These are phyloP conservation scores for Colletes latitarsis DNA, from an alignment of 1,140 invertebrate species.

Conservation along the genomic window DNA sequence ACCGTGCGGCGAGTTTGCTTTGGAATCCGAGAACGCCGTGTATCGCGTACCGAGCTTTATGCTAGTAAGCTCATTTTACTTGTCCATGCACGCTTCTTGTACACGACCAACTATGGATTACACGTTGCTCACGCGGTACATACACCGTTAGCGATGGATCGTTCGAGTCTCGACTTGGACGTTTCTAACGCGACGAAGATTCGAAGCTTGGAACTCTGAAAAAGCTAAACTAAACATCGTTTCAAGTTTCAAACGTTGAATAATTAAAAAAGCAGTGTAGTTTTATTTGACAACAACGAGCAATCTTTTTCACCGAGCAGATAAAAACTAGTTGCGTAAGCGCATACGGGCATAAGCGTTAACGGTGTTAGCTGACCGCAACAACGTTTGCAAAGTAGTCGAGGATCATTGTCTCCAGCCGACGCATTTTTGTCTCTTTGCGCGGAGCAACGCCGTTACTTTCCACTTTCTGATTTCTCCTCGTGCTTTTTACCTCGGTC, in stretches of 20 bases:
- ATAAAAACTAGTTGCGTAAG: too few relatives aligned
- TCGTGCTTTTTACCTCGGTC: neutral
- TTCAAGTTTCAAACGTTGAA: too few relatives aligned
- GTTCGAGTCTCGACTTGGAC: too few relatives aligned
- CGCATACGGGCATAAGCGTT: constrained; percentile 5
- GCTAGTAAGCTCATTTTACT: neutral
- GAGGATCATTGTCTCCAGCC: constrained; percentile 44
- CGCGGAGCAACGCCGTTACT: constrained; percentile 8
- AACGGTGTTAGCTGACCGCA: constrained; percentile 32
- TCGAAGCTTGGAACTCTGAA: too few relatives aligned
- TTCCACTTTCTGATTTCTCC: constrained; percentile 21
- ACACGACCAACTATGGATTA: too few relatives aligned
- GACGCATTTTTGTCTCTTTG: constrained; percentile 9
- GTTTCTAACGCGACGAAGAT: too few relatives aligned
- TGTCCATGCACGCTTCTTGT: neutral
- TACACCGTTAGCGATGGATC: too few relatives aligned
- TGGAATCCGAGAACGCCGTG: constrained; percentile 3
- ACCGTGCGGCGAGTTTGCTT: constrained; percentile 26
- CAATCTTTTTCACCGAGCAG: too few relatives aligned
- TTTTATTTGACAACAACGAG: too few relatives aligned
- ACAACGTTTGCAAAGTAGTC: constrained; percentile 47
- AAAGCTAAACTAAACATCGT: too few relatives aligned
- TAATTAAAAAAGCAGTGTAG: too few relatives aligned
- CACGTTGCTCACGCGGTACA: too few relatives aligned
- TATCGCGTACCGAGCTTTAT: neutral